Evolutionary conservation across 2,113 vertebrate genomes (phyloP), one percentile per base, ranked within the genome.

Genomic region (Pontoporia blainvillei): DNA sequence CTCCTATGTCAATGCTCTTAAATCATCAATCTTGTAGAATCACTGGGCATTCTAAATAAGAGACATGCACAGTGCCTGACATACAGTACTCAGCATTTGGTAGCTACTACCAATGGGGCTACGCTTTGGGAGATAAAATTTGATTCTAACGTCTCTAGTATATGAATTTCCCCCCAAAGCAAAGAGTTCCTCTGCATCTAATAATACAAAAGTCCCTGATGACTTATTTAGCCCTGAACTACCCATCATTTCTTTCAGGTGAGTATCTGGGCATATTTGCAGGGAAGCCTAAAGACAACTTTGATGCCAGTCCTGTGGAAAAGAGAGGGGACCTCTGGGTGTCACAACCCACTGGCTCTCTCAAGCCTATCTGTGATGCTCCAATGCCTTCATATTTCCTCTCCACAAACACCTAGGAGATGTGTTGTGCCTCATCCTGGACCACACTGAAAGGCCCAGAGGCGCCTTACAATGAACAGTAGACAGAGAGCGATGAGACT

Each of bases 381-480:
- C n/a, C 21, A 64, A 95, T 84, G 29, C 59, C 76, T 72, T 83
- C 41, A 8, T 6, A 34, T 90, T 67, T 49, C 82, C 66, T 92
- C 73, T 87, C 79, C 44, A 5, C 23, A 18, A 89, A 97, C 91
- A 96, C 92, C 95, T 96, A 96, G 27, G 86, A 71, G 59, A 82
- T 72, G 69, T 36, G 27, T 46, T 75, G 61, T 54, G 86, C 62
- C 92, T 87, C 93, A 12, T 49, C 52, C 44, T 18, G 17, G 86
- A n/a, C 64, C 49, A 27, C 57, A 76, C n/a, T 75, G 97, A 96
- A 95, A 97, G 78, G 89, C 89, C 73, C 94, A 94, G 86, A 88
- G 93, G 64, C 6, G 9, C 46, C 95, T 86, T 34, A 97, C 97
- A 98, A 98, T 96, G 96, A 97, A 98, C 97, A 98, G 97, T 97